These are phyloP conservation scores for Phrixothrix hirtus DNA, from an alignment of 2,888 invertebrate species.

Conservation along the genomic window DNA sequence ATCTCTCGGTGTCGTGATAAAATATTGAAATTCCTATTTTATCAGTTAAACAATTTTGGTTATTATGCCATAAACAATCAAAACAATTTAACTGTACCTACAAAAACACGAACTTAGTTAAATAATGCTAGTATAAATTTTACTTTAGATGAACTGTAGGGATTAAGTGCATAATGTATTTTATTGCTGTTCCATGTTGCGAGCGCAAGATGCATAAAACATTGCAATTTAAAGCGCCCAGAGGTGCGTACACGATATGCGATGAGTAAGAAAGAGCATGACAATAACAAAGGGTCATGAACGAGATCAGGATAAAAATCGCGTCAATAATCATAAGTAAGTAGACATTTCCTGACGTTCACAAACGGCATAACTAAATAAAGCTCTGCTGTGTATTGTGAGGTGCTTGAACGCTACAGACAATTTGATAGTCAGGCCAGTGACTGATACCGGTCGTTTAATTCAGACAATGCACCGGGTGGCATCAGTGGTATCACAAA, in stretches of 20 bases:
- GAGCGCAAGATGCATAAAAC: constrained; percentile 1
- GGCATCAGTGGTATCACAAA: constrained; percentile 15
- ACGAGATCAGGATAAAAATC: constrained; percentile 32
- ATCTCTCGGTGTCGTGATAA: too few species aligned
- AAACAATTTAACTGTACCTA: neutral
- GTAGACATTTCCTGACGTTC: constrained; percentile 41
- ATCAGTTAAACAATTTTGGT: too few species aligned
- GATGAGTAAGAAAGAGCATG: constrained; percentile 15
- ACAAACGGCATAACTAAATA: constrained; percentile 39
- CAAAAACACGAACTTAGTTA: neutral
- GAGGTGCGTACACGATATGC: constrained; percentile 11
- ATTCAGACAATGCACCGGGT: constrained; percentile 31
- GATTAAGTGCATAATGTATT: too few species aligned
- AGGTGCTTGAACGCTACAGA: constrained; percentile 39
- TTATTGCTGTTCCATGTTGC: too few species aligned
- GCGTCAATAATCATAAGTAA: constrained; percentile 37
- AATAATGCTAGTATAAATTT: neutral
- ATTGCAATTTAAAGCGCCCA: constrained; percentile 2
- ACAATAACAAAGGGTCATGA: constrained; percentile 30
- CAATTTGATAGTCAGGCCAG: constrained; percentile 33
- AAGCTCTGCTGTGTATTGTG: constrained; percentile 30
- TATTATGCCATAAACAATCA: too few species aligned
- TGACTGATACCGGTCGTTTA: constrained; percentile 38
- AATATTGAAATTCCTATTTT: too few species aligned
- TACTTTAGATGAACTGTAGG: neutral